These are phyloP conservation scores for Macaria notata DNA, from an alignment of 2,888 invertebrate species.

Conservation along the genomic window DNA sequence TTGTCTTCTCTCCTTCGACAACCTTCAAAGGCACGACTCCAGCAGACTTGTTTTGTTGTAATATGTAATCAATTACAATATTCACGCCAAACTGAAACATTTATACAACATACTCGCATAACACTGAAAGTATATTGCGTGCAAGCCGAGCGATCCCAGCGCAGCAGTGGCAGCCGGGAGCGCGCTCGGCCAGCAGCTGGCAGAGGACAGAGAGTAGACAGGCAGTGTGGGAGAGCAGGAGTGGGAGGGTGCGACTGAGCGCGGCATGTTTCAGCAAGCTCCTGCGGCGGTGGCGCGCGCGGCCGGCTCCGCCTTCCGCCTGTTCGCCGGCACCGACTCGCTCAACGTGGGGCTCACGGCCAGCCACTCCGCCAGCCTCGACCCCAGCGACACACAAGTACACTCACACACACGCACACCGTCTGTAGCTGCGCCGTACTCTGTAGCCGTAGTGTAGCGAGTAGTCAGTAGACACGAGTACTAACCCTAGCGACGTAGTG, in stretches of 20 bases:
- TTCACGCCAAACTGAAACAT: too few species aligned
- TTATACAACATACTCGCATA: too few species aligned
- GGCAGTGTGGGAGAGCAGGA: too few species aligned
- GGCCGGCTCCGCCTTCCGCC: slow-evolving; percentile 89
- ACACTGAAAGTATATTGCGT: too few species aligned
- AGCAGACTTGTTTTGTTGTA: too few species aligned
- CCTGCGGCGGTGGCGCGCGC: slow-evolving; percentile 91
- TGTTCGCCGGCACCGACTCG: slow-evolving; percentile 89
- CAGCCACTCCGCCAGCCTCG: slow-evolving; percentile 79
- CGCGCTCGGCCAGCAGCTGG: too few species aligned
- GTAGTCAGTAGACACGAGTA: slow-evolving; percentile 4
- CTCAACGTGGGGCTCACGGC: slow-evolving; percentile 87
- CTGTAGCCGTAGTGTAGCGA: slow-evolving; percentile 21
- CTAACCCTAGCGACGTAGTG: slow-evolving; percentile 1
- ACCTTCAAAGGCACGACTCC: too few species aligned
- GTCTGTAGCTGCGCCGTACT: slow-evolving; percentile 22
- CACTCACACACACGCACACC: slow-evolving; percentile 38
- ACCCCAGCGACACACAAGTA: slow-evolving; percentile 80
- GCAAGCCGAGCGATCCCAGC: too few species aligned
- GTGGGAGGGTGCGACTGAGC: slow-evolving; percentile 41
- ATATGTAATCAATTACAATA: too few species aligned
- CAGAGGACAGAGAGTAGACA: too few species aligned
- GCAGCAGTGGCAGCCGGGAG: too few species aligned
- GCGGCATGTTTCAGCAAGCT: slow-evolving; percentile 83
- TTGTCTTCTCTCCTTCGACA: too few species aligned